Evolutionary conservation across 2,888 invertebrate species (phyloP).

Genomic region (Apodemia zela): DNA sequence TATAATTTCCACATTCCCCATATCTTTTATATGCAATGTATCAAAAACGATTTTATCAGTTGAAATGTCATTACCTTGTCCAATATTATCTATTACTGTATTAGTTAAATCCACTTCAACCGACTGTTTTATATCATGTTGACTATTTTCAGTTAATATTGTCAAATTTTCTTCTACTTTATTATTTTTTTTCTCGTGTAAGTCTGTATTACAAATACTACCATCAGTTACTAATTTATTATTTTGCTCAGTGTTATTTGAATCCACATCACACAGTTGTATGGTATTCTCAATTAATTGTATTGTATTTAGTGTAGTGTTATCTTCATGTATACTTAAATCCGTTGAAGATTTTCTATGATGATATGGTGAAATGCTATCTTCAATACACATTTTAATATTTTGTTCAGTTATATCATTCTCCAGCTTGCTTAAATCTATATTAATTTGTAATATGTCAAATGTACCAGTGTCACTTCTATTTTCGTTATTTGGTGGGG

Average conservation of each 20-base stretch:
- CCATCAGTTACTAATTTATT: not conserved
- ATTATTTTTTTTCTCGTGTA: not conserved
- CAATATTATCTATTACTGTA: not conserved
- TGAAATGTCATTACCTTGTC: not conserved
- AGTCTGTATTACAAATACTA: not conserved
- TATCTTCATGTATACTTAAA: no score
- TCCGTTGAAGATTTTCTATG: no score
- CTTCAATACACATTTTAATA: not conserved
- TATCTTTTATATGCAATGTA: not conserved
- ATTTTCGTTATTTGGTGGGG: not conserved
- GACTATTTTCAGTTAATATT: not conserved
- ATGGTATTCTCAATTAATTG: no score
- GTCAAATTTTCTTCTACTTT: not conserved
- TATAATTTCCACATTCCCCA: not conserved
- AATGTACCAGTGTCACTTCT: not conserved
- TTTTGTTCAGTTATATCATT: not conserved
- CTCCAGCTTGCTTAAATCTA: not conserved
- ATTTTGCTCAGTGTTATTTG: not conserved
- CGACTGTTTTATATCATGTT: not conserved
- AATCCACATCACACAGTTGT: not conserved
- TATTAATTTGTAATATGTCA: not conserved
- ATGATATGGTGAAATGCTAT: not conserved
- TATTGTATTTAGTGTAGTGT: no score
- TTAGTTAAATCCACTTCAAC: not conserved
- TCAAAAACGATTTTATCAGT: not conserved